Evolutionary conservation across 2,797 vertebrate genomes (phyloP), one percentile per base, ranked within the genome.

Genomic region (Micropoecilia bifurca): DNA sequence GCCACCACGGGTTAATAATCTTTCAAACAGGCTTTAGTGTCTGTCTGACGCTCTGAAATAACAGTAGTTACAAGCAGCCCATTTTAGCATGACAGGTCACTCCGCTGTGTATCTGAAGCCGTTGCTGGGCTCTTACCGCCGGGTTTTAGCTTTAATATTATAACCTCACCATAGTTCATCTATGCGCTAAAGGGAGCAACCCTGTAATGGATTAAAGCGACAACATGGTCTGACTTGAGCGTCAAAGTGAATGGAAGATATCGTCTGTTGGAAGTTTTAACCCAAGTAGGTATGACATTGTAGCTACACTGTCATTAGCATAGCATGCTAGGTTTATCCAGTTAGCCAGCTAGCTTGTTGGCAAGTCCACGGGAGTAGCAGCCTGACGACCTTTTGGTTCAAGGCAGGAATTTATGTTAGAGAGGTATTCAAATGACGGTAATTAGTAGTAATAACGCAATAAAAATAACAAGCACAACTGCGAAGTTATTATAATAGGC

Each of bases 71-170:
- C 87, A 66, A 82, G 81, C 83, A 82, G 89, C 93, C 89, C 92
- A 94, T 93, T 96, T 93, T 78, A 25, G 94, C 95, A 80, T 93
- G 91, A 61, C 89, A 3, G 85, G 95, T 97, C 96, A 93, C 85
- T 57, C 48, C 88, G 89, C 87, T 85, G 93, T 94, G 95, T 86
- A 95, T 96, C 95, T 96, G 97, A 94, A 96, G 97, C 97, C 96
- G 96, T 96, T 96, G 90, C 88, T 90, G 96, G 96, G 96, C 96
- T 96, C 96, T 96, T 94, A 95, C 95, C 96, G 96, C 95, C 96
- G 96, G 96, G 96, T 96, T 95, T 90, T 95, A 94, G 90, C 93
- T 94, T 93, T 89, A 96, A 95, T 94, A 95, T 95, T 91, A 89
- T 85, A 90, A 90, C 85, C 83, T 87, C 71, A 80, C 78, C 89